Base-by-base conservation (phyloP, 1,140 invertebrate species). In the Stegodyphus mimosarum region DNA sequence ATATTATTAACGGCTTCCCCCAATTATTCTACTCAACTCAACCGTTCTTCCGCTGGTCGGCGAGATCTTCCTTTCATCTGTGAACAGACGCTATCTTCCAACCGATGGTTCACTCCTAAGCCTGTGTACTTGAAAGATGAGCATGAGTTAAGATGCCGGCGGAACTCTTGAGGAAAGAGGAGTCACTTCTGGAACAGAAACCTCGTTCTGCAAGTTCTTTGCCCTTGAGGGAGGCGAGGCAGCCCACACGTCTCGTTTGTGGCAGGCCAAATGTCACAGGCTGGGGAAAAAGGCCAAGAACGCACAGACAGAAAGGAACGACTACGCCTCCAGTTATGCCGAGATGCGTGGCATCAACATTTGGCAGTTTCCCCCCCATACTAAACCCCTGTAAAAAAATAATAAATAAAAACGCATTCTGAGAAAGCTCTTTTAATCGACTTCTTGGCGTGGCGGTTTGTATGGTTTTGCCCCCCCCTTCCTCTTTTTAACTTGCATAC, bases 171-270 rank as follows among this genome's bases (percentile, higher is more conserved):
- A 60, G 55, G 55, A 15, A 15, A 60, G 55, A 15, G 55, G 55
- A 15, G 9, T 60, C 55, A 60, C 9, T 60, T 60, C 55, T 60
- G 17, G 64, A 67, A 67, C 11, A 67, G 64, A 67, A 13, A 67
- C 64, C 64, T 67, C n/a, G 64, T 67, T 67, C 64, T 67, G 64
- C 64, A n/a, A 67, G 64, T 67, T 67, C 64, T 67, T 67, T 67
- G 64, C 64, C 64, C 64, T 67, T 67, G 64, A 67, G 17, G 17
- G 17, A 67, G 64, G 64, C 64, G 13, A 17, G 64, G 64, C 64
- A 67, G 64, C 17, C 17, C 64, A 67, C 64, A n/a, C 64, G 64
- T 67, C 64, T 67, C 64, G 64, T 67, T 17, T 67, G 64, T 18
- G 64, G 64, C 64, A 67, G 64, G 64, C 64, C 64, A 67, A 67